Base-by-base conservation (phyloP, 2,113 vertebrate species). In the Burhinus bistriatus region DNA sequence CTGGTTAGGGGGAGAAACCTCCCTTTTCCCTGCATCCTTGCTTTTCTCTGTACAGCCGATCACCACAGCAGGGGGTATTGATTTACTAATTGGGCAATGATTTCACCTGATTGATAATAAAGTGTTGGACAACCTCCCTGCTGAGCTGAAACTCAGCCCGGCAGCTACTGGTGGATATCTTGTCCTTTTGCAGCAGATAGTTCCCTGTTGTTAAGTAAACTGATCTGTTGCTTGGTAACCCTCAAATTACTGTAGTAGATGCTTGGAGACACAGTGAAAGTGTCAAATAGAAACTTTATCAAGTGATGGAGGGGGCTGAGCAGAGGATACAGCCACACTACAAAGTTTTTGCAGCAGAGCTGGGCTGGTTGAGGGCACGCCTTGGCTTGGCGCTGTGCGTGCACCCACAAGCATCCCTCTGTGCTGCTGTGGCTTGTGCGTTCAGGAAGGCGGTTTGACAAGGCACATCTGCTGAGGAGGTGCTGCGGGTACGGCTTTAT, bases 201-300 rank as follows among this genome's bases (percentile, higher is more conserved):
- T 92, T 96, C 89, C 93, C 84, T 87, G 70, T 70, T 76, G 97
- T 96, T 97, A 91, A 94, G 72, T 96, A 93, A 97, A 97, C 95
- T 96, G 95, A 94, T 95, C 85, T 88, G 97, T 98, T 97, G 97
- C 97, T 88, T 97, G 95, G 97, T 97, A 97, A 97, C 97, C 61
- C 78, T 25, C 2, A 9, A 95, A 95, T 96, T 95, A 87, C 78
- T 65, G 77, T 27, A 55, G 91, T 96, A 85, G 82, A 82, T 34
- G 82, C 92, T 79, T 79, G 80, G 83, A 95, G 94, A 71, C 45
- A 78, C 93, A 58, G 15, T 25, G 27, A 32, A 77, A 88, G 78
- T 83, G 89, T 95, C 82, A 82, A 1, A 47, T 1, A 42, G 57
- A 57, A 95, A 59, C 91, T 93, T 89, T 38, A 45, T 36, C 69